Evolutionary conservation across 2,888 invertebrate genomes (phyloP).

Genomic region (Napeogenes inachia): DNA sequence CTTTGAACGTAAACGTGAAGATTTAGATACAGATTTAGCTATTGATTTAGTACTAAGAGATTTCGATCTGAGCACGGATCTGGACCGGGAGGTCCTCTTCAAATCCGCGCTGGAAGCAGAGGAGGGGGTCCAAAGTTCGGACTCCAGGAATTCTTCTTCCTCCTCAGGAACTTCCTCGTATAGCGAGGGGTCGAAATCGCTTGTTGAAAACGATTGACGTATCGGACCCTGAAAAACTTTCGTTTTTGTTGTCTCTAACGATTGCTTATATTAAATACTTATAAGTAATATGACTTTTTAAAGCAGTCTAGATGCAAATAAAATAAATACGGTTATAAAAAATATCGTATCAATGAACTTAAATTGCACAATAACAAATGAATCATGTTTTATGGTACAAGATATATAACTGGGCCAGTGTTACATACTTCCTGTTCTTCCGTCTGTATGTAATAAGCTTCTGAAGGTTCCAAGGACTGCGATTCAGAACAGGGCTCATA

Average conservation of each 20-base stretch:
- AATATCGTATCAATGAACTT: too few relatives aligned
- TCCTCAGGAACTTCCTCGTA: conserved; percentile 35
- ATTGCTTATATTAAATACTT: too few relatives aligned
- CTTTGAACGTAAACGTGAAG: conserved; percentile 25
- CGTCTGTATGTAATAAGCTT: conserved; percentile 40
- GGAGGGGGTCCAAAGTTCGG: conserved; percentile 45
- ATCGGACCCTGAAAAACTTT: conserved; percentile 26
- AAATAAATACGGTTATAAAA: conserved; percentile 8
- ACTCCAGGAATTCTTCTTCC: conserved; percentile 36
- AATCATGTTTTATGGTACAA: too few relatives aligned
- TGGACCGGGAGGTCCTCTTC: conserved; percentile 38
- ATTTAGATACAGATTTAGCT: conserved; percentile 35
- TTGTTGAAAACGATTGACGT: conserved; percentile 39
- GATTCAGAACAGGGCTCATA: conserved; percentile 48
- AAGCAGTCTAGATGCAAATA: too few relatives aligned
- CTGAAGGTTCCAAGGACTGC: conserved; percentile 43
- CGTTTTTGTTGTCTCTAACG: too few relatives aligned
- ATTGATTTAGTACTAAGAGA: conserved; percentile 35
- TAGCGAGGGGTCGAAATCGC: conserved; percentile 39
- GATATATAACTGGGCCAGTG: too few relatives aligned
- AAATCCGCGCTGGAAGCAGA: conserved; percentile 34
- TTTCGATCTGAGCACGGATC: conserved; percentile 37
- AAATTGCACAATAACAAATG: too few relatives aligned
- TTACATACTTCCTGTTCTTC: conserved; percentile 31
- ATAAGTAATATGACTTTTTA: too few relatives aligned